Evolutionary conservation across 1,140 invertebrate species (phyloP).

Genomic region (Plutomurus gul): DNA sequence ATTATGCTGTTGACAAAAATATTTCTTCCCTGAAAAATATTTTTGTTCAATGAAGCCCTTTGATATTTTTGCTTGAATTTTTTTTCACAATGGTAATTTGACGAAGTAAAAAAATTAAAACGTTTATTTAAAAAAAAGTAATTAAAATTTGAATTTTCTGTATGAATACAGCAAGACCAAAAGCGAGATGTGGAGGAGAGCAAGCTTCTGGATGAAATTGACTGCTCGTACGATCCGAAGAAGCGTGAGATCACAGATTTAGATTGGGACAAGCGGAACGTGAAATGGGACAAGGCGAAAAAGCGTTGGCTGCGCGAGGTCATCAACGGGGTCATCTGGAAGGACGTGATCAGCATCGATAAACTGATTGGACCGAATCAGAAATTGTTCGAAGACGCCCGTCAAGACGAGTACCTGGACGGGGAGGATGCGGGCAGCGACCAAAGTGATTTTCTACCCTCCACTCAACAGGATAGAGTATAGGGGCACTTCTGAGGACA

Average conservation of each 20-base stretch:
- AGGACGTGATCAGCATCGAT: neutral
- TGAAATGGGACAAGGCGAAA: neutral
- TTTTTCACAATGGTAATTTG: too few relatives aligned
- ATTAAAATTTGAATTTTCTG: neutral
- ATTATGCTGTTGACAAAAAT: too few relatives aligned
- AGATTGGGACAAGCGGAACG: neutral
- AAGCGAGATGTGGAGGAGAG: neutral
- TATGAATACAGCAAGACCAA: neutral
- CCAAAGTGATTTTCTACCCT: too few relatives aligned
- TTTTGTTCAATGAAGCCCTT: too few relatives aligned
- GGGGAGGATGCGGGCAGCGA: neutral
- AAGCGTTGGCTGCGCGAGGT: neutral
- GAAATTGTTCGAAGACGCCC: neutral
- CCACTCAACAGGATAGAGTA: too few relatives aligned
- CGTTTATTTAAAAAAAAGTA: neutral
- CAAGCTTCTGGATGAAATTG: neutral
- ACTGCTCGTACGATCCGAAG: neutral
- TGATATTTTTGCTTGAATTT: too few relatives aligned
- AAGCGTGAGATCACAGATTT: neutral
- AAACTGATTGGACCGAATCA: neutral
- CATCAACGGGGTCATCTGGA: neutral
- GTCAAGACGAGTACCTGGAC: neutral
- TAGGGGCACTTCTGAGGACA: too few relatives aligned
- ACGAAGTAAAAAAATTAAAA: too few relatives aligned
- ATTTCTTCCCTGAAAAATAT: too few relatives aligned